Evolutionary conservation across 1,140 invertebrate genomes (phyloP), one percentile per base, ranked within the genome.

Genomic region (Aphelenchoides avenae): DNA sequence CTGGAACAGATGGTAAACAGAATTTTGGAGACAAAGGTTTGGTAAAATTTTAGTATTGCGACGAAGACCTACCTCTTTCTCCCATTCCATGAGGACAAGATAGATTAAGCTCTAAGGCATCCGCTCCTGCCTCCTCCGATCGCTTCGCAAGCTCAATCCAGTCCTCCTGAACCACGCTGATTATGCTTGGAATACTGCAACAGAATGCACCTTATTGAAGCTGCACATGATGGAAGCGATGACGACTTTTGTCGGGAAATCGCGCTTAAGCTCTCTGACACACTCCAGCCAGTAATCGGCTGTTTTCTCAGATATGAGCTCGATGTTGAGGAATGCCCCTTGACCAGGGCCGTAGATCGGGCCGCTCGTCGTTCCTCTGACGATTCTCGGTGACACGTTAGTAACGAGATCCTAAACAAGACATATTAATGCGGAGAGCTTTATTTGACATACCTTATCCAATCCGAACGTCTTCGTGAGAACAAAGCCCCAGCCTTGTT

Each of bases 41-140:
- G 18, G 5, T 64, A 36, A 22, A 7, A 7, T 52, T 52, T 7
- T 54, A 50, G 24, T 52, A n/a, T 7, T n/a, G 13, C 34, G 34
- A 13, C n/a, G n/a, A n/a, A n/a, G 11, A 22, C 54, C 5, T 37
- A 37, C 71, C 63, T 49, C 88, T 84, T 81, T 94, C 91, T 1
- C 89, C 91, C 91, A 98, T 96, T 24, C 94, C 94, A 80, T 98
- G 93, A 0, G 94, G 93, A 80, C 94, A 97, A 0, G 89, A 94
- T 4, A 98, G 78, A 82, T 98, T 98, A 31, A 97, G 78, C 78
- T 98, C 94, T 3, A 98, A 80, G 1, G 89, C 91, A 82, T 97
- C 91, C 0, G 92, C 85, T 1, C 93, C 93, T 9, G 89, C 84
- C 3, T 66, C 66, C 77, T 83, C 89, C 4, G 89, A 85, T 78